Evolutionary conservation across 1,140 invertebrate genomes (phyloP), one percentile per base, ranked within the genome.

Genomic region (Nylanderia fulva): DNA sequence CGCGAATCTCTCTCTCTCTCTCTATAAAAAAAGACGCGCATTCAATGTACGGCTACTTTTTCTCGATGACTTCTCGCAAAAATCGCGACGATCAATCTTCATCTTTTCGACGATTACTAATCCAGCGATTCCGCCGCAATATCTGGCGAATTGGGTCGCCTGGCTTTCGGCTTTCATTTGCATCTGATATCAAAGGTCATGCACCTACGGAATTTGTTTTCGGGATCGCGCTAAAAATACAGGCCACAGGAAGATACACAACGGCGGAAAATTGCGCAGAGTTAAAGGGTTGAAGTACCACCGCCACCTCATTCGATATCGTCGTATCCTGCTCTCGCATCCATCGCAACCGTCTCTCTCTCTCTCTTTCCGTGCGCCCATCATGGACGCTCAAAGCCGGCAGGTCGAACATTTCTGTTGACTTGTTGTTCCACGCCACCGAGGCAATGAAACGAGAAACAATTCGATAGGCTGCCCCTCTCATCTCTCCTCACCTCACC

Each of bases 401-500:
- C 83, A 75, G 86, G 75, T 80, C 88, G 86, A 48, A 88, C 87
- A 84, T 88, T 88, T 82, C 87, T 82, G 87, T 88, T 48, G 77
- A 71, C 75, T 71, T 33, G 74, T 74, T 80, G 74, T 84, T 85
- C 68, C 87, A 85, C 83, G 75, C 76, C 86, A 72, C 58, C 74
- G 64, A 75, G 60, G 54, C 87, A 88, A 82, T 85, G 86, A 88
- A 88, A 88, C 87, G 86, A 84, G 86, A 88, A 88, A 88, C 87
- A 88, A 88, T 88, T 88, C 86, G 86, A 85, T 85, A 56, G 45
- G 82, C 18, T 61, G 27, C 58, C 48, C 58, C 11, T 1, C 27
- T 36, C 39, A 24, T 56, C 0, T 36, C 36, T 18, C 6, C 27
- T 36, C 39, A 24, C 72, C 15, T 36, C 36, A 39, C 61, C 11